Evolutionary conservation across 2,888 invertebrate genomes (phyloP), one percentile per base, ranked within the genome.

Genomic region (Gymnocheta viridis): DNA sequence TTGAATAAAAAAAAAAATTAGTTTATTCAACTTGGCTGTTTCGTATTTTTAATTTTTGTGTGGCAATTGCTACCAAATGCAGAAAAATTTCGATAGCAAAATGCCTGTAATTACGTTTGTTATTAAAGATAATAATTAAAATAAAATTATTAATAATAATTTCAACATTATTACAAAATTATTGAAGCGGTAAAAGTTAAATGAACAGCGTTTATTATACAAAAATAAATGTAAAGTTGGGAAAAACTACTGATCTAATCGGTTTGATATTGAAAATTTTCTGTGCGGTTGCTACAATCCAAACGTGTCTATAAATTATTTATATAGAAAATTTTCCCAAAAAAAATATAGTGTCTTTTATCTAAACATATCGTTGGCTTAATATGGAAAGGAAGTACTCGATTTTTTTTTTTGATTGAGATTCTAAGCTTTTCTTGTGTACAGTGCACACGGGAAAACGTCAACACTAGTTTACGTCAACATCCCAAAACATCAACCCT

Each of bases 1-100:
- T 24, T 38, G n/a, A 35, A 19, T 7, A 7, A 49, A 27, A 4
- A 44, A 49, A 22, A 24, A 49, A 74, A 27, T 56, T 10, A 56
- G 77, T 77, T 77, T 58, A 47, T 67, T 77, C 67, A 76, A 76
- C 76, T 64, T 41, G 38, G 3, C n/a, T 51, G 7, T 29, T n/a
- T 47, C n/a, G n/a, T n/a, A n/a, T n/a, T n/a, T n/a, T n/a, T n/a
- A n/a, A n/a, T 9, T 62, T 9, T 32, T 29, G 22, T 38, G 14
- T 4, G 49, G 19, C 51, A 47, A 49, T 51, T 49, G 62, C 35
- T 41, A 60, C 17, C 49, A 73, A 60, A 35, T 60, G 7, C 24
- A 60, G 19, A 24, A 49, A 73, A 35, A 35, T n/a, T 14, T 19
- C 7, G 12, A 17, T 56, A 14, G 29, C 3, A 1, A 41, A 41